These are phyloP conservation scores for Poeciliopsis turrubarensis DNA, from an alignment of 2,113 vertebrate species.

Conservation along the genomic window DNA sequence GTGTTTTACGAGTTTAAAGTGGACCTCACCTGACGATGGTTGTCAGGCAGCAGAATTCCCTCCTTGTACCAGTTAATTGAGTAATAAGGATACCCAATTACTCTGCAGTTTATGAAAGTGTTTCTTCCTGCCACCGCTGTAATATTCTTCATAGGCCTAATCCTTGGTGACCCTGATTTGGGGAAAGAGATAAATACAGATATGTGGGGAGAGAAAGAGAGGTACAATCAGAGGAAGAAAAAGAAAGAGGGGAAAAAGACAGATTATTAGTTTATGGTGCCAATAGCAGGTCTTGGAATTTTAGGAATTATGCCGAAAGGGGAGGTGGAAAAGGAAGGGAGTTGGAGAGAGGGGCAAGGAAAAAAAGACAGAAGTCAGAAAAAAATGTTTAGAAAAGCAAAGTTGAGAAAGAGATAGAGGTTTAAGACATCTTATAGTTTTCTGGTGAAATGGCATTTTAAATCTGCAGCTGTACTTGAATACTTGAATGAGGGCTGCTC, in stretches of 20 bases:
- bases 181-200: conserved; percentile 15
- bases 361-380: conserved; percentile 29
- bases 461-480: background rate
- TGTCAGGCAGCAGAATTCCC: conserved; percentile 92
- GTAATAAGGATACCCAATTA: conserved; percentile 98
- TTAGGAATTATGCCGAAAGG: conserved; percentile 53
- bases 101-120: conserved; percentile 97
- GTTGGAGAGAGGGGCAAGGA: conserved; percentile 18
- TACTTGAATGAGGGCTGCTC: background rate
- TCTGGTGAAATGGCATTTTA: background rate
- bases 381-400: conserved; percentile 5
- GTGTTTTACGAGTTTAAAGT: background rate
- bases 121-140: conserved; percentile 96
- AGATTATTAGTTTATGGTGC: conserved; percentile 65
- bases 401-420: conserved; percentile 29
- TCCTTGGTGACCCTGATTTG: conserved; percentile 90
- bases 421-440: conserved; percentile 17
- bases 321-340: conserved; percentile 40
- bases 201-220: conserved; percentile 23
- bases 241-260: conserved; percentile 25
- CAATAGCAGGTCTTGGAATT: conserved; percentile 65
- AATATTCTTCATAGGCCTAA: conserved; percentile 97
- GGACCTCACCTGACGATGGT: conserved; percentile 89
- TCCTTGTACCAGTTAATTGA: conserved; percentile 99
- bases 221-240: conserved; percentile 40